Evolutionary conservation across 2,888 invertebrate species (phyloP).

Genomic region (Venusia cambrica): DNA sequence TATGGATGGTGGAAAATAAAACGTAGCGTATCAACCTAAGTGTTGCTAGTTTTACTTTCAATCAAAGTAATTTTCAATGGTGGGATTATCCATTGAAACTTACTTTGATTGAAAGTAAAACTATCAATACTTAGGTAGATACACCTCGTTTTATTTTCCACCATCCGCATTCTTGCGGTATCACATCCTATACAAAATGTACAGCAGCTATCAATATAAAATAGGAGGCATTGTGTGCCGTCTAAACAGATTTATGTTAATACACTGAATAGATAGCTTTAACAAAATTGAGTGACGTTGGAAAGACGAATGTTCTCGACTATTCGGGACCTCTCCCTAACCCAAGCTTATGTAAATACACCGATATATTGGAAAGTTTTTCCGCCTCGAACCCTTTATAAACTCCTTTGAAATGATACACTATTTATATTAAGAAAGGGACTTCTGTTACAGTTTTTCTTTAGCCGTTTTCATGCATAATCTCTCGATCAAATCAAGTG

Average conservation of each 20-base stretch:
- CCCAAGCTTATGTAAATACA: constrained; percentile 46
- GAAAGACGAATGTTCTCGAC: constrained; percentile 44
- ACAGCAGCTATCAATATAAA: constrained; percentile 4
- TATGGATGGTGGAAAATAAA: too few species aligned
- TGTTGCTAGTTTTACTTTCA: too few species aligned
- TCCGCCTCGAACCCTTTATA: constrained; percentile 35
- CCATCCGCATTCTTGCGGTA: too few species aligned
- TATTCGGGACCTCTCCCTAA: constrained; percentile 44
- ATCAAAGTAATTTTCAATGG: too few species aligned
- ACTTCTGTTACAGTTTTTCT: constrained; percentile 25
- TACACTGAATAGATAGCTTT: constrained; percentile 38
- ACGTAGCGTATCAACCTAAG: too few species aligned
- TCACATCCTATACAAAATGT: too few species aligned
- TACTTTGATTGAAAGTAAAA: too few species aligned
- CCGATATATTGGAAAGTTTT: constrained; percentile 37
- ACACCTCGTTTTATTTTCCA: constrained; percentile 44
- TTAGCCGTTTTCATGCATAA: constrained; percentile 20
- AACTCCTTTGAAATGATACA: constrained; percentile 35
- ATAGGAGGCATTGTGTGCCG: constrained; percentile 17
- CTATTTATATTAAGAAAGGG: constrained; percentile 29
- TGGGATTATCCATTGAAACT: too few species aligned
- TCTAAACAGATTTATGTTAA: constrained; percentile 30
- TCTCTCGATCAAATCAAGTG: constrained; percentile 19
- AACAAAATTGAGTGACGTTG: constrained; percentile 48
- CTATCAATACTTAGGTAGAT: too few species aligned